Conservation (phyloP, 2,888 invertebrate genomes). For the Gastracanthus pulcherrimus region DNA sequence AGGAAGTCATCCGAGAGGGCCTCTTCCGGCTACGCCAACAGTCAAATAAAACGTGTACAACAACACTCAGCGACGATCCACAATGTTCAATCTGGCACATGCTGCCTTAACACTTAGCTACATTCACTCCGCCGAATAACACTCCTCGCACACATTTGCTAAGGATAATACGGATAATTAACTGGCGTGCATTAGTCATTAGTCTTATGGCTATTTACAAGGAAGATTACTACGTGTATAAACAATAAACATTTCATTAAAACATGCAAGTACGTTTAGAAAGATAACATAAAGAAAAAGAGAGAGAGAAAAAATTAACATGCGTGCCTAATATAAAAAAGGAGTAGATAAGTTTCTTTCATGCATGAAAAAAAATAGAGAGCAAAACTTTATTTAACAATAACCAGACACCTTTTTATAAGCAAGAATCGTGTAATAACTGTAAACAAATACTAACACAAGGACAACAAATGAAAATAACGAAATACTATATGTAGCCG, state of each 20-base stretch:
- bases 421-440: background rate
- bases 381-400: background rate
- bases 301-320: background rate
- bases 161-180: too few relatives aligned
- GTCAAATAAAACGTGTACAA: constrained; percentile 61
- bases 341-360: background rate
- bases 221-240: background rate
- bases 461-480: background rate
- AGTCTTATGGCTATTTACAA: too few relatives aligned
- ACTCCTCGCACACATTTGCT: background rate
- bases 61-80: constrained; percentile 13
- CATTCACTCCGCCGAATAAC: background rate
- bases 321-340: background rate
- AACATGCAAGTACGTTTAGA: background rate
- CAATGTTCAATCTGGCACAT: background rate
- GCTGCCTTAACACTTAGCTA: too few relatives aligned
- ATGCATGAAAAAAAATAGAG: background rate
- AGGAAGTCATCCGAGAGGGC: constrained; percentile 98
- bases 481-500: constrained; percentile 72
- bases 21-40: constrained; percentile 96
- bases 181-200: too few relatives aligned
- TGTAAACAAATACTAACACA: background rate
- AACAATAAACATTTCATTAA: background rate
- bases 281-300: background rate
- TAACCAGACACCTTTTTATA: background rate